phyloP scores from a whole-genome alignment of 2,888 invertebrate species.

The Trichopria drosophilae region DNA sequence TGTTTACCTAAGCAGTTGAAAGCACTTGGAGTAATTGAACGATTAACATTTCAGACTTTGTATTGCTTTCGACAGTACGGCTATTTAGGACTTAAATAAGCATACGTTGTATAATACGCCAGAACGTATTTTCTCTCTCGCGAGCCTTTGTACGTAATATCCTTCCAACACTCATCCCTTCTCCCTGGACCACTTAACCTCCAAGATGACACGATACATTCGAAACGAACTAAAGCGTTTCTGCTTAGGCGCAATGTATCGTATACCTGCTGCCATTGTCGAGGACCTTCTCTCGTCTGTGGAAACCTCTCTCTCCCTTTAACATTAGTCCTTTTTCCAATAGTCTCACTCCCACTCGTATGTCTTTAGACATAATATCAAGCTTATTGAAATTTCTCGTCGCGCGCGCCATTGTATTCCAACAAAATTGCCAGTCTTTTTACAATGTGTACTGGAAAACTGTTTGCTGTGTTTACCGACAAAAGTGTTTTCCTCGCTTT shows the following conservation, averaged over 20 bases:
- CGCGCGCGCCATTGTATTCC: no score
- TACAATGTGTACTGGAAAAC: no score
- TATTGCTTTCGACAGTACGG: no score
- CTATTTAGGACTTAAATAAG: no score
- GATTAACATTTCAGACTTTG: no score
- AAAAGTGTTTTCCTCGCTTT: no score
- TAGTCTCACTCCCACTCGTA: constrained; percentile 29
- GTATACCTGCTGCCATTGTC: constrained; percentile 37
- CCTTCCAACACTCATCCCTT: constrained; percentile 8
- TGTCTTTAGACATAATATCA: constrained; percentile 38
- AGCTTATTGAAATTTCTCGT: constrained; percentile 49
- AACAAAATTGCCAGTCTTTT: no score
- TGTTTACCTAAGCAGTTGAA: no score
- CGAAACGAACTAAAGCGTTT: constrained; percentile 13
- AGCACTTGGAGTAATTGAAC: no score
- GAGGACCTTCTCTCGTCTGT: constrained; percentile 30
- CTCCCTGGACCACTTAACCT: constrained; percentile 48
- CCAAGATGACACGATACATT: constrained; percentile 35
- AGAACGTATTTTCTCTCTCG: constrained; percentile 13
- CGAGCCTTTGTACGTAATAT: constrained; percentile 20
- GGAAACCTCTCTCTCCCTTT: constrained; percentile 25
- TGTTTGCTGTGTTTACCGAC: no score
- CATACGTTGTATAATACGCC: no score
- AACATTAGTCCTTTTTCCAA: no score
- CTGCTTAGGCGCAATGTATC: constrained; percentile 15